Percentiles rank a stretch among this genome's conserved stretches.
phyloP scores from a whole-genome alignment of 2,888 invertebrate genomes.

The Campaea margaritaria region DNA sequence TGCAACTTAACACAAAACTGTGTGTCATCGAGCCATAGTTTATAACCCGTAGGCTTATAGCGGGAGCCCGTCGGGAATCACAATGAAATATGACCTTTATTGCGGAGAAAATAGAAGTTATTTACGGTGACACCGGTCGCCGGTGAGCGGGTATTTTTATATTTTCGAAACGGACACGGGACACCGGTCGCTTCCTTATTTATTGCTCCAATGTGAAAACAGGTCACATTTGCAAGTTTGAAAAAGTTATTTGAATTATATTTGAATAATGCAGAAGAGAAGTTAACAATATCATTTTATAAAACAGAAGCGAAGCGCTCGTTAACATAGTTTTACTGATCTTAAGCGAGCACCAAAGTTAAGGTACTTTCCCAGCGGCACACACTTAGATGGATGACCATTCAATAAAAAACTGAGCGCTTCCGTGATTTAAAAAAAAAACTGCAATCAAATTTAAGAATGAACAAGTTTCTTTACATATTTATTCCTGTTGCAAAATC shows the following conservation, averaged over 20 bases:
- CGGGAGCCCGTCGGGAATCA: conserved; percentile 43
- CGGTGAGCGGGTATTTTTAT: conserved; percentile 41
- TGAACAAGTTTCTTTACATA: no score
- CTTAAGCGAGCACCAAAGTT: no score
- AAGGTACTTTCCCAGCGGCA: no score
- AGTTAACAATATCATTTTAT: no score
- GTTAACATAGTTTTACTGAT: no score
- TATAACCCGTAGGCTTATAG: conserved; percentile 35
- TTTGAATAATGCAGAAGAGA: not conserved
- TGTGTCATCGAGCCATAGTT: conserved; percentile 33
- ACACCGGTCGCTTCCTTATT: conserved; percentile 34
- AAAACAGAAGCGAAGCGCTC: no score
- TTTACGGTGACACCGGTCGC: conserved; percentile 53
- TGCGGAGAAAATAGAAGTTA: conserved; percentile 59
- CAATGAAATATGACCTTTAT: conserved; percentile 61
- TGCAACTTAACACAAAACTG: conserved; percentile 27
- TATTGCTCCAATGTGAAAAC: conserved; percentile 17
- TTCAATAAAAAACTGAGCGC: no score
- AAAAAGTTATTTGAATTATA: conserved; percentile 4
- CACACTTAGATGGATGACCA: no score
- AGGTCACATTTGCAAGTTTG: conserved; percentile 9
- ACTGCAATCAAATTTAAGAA: no score
- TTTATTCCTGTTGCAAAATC: no score
- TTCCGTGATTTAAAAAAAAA: no score
- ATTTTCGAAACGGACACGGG: conserved; percentile 33